These are phyloP conservation scores for Habropoda laboriosa DNA, from an alignment of 1,140 invertebrate species.

Conservation along the genomic window DNA sequence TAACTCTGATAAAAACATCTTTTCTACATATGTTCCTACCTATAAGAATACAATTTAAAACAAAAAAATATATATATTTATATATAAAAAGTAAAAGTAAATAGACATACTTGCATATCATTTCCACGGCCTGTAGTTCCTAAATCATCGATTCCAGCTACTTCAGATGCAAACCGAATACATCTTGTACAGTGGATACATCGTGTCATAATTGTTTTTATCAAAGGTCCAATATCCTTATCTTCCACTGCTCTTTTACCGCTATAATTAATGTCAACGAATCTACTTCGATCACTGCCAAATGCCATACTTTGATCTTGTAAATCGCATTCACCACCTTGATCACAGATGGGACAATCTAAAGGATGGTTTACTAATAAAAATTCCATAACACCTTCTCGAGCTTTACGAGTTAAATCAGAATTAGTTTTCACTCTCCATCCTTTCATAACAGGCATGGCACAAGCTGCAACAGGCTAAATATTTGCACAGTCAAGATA, in stretches of 20 bases:
- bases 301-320: constrained; percentile 99
- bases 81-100: constrained; percentile 3
- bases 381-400: constrained; percentile 99
- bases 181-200: constrained; percentile 99
- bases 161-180: constrained; percentile 97
- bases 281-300: constrained; percentile 96
- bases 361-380: constrained; percentile 98
- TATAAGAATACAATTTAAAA: constrained; percentile 74
- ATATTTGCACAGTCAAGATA: constrained; percentile 69
- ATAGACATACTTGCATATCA: constrained; percentile 91
- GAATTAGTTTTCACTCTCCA: constrained; percentile 99
- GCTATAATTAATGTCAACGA: constrained; percentile 95
- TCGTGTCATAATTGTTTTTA: constrained; percentile 99
- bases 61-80: background rate
- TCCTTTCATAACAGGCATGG: constrained; percentile 99
- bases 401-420: constrained; percentile 95
- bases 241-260: constrained; percentile 99
- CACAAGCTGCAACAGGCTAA: constrained; percentile 99
- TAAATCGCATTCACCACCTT: constrained; percentile 99
- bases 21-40: constrained; percentile 99
- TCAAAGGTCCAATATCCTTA: constrained; percentile 98
- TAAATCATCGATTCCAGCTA: constrained; percentile 98
- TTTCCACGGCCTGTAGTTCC: constrained; percentile 97
- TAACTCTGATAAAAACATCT: constrained; percentile 97
- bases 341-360: constrained; percentile 99